Base-by-base conservation (phyloP, 2,113 vertebrate species). In the Talpa occidentalis region DNA sequence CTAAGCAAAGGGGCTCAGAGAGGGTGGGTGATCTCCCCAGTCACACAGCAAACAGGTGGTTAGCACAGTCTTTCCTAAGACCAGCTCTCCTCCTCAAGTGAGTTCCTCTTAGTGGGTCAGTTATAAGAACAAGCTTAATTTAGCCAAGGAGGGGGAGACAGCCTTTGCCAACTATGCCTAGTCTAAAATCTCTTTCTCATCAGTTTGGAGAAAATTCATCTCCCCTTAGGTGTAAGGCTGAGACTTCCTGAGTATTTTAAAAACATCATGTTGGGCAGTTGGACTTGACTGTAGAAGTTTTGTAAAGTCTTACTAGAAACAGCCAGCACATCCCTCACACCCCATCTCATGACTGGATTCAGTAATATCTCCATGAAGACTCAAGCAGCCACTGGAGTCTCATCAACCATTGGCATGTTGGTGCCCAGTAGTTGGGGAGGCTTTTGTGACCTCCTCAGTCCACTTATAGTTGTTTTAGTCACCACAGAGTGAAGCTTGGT, bases 351-450 rank as follows among this genome's bases (percentile, higher is more conserved):
- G 28, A 3, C 73, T 44, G 32, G 37, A 54, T 44, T 77, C 30
- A 67, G 1, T 4, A 21, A 28, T 21, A 10, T 47, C 69, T 32
- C 22, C 21, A 19, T 32, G 6, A 32, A 81, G 44, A 52, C 21
- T 10, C 24, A 12, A 47, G 12, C 0, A 16, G 24, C 17, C 22
- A 19, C 32, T 32, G 22, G 19, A 22, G 3, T 69, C 9, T 30
- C 10, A 35, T 32, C 49, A n/a, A 12, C 32, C 32, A 28, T 44
- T 6, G 14, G 2, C 19, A 49, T 0, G 0, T 5, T 35, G 72
- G n/a, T 28, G 56, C 42, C 35, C 0, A 16, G 19, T 44, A 37
- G 3, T 4, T 1, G 10, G 3, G 30, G 11, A 10, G 54, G 8
- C 8, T 54, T 40, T 32, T 42, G 12, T 16, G 21, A 7, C 21